Evolutionary conservation across 2,113 vertebrate genomes (phyloP).

Genomic region (Dunckerocampus dactyliophorus): DNA sequence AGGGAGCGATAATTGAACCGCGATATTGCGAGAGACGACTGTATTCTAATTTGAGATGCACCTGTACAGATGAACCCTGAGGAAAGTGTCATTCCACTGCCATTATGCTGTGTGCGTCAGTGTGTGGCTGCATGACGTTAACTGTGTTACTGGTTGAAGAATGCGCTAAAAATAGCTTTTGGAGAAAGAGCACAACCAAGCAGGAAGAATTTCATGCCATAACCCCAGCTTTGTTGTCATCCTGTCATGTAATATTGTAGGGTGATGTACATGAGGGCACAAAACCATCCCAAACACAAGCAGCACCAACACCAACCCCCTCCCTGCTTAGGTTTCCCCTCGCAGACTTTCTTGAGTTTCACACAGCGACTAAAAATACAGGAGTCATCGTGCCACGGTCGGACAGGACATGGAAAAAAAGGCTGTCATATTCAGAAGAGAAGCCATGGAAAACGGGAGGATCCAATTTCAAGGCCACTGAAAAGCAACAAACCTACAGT

Average conservation of each 20-base stretch:
- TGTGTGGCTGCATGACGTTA: not conserved
- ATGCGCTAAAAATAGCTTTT: conserved; percentile 31
- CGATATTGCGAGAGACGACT: too few species aligned
- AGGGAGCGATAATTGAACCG: too few species aligned
- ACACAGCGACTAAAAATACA: conserved; percentile 67
- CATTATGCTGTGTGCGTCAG: conserved; percentile 13
- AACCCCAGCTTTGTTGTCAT: conserved; percentile 2
- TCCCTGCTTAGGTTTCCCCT: conserved; percentile 40
- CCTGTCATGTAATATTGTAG: not conserved
- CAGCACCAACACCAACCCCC: conserved; percentile 2
- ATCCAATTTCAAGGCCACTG: conserved; percentile 68
- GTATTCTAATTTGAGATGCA: too few species aligned
- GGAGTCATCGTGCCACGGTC: conserved; percentile 50
- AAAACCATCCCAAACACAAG: conserved; percentile 16
- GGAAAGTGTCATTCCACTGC: conserved; percentile 15
- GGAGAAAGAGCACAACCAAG: conserved; percentile 1
- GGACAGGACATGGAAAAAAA: conserved; percentile 63
- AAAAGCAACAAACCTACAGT: conserved; percentile 70
- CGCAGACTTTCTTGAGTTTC: conserved; percentile 64
- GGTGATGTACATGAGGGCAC: conserved; percentile 1
- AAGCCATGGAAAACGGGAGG: conserved; percentile 69
- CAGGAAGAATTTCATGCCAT: conserved; percentile 7
- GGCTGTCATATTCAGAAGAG: conserved; percentile 63
- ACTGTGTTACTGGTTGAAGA: not conserved
- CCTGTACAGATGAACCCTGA: not conserved